Conservation (phyloP, 1,140 invertebrate genomes). For the Neelides sp. region DNA sequence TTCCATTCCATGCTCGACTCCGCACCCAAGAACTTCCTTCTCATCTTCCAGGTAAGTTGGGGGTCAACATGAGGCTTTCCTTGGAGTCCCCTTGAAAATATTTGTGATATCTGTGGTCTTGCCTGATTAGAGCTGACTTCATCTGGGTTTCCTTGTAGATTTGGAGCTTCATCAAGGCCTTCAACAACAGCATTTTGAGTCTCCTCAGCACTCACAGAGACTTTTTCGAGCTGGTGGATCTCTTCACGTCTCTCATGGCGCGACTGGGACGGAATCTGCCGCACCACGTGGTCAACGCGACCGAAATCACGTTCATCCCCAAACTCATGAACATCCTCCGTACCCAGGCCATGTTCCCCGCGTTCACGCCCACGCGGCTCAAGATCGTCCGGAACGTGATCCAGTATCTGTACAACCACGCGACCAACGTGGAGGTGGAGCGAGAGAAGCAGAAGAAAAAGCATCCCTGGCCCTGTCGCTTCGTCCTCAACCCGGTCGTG, state of each 20-base stretch:
- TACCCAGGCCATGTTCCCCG: background rate
- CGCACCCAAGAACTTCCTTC: slow-evolving; percentile 7
- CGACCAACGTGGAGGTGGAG: slow-evolving; percentile 5
- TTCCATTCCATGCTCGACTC: slow-evolving; percentile 16
- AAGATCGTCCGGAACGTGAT: slow-evolving; percentile 7
- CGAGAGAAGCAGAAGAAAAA: background rate
- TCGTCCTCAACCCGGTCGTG: slow-evolving; percentile 2
- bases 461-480: background rate
- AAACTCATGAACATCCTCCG: slow-evolving; percentile 15
- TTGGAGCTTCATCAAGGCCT: slow-evolving; percentile 20
- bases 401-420: slow-evolving; percentile 12
- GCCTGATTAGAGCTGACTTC: background rate
- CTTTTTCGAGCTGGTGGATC: background rate
- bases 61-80: background rate
- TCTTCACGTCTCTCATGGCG: slow-evolving; percentile 22
- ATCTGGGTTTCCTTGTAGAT: slow-evolving; percentile 19
- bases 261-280: slow-evolving; percentile 9
- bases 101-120: background rate
- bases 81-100: background rate
- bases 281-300: slow-evolving; percentile 1
- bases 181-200: background rate
- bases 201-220: background rate
- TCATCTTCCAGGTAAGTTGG: slow-evolving; percentile 10
- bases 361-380: background rate
- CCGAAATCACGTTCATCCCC: background rate